Base-by-base conservation (phyloP, 2,797 vertebrate species). In the Hemitrygon akajei region DNA sequence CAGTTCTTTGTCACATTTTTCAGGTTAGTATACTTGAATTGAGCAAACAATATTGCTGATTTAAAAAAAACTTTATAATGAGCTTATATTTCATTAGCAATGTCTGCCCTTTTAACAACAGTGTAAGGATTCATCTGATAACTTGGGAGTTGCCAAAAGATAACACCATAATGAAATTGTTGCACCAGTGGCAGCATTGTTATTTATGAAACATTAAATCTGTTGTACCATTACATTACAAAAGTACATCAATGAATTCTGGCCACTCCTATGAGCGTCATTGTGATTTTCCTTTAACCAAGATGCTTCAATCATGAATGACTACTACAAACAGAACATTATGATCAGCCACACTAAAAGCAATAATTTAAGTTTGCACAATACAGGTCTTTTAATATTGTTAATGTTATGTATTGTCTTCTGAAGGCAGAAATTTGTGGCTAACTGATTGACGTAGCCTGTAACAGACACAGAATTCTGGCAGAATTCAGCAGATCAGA, bases 1-100 rank as follows among this genome's bases (percentile, higher is more conserved):
- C 99, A 99, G 96, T 99, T 99, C 97, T 99, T 99, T 95, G 98
- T 99, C 97, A 99, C 99, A 0, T 99, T 99, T 96, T 99, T 99
- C 98, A 99, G 99, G 99, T 99, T 97, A 97, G 97, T 95, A 47
- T 92, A 14, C 16, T 47, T 75, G 14, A 58, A 58, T 12, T 18
- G 47, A 40, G 7, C 71, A 86, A 79, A 75, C 2, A 60, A n/a
- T 2, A 14, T 86, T 86, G 56, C 82, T 7, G 56, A 86, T 86
- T 86, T 47, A 47, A 47, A 47, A 47, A 47, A 47, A 47, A 3
- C 20, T 69, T 89, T 37, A 34, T 22, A 66, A 20, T 66, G 2
- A 37, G 5, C 2, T 37, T 11, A 25, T 3, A 27, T 30, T 9
- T 30, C 34, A 37, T 60, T 34, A 37, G 16, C 22, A 89, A 4